Percentiles rank a stretch among this genome's conserved stretches.
Conservation (phyloP, 2,797 vertebrate genomes). For the Benthosema pterotum region DNA sequence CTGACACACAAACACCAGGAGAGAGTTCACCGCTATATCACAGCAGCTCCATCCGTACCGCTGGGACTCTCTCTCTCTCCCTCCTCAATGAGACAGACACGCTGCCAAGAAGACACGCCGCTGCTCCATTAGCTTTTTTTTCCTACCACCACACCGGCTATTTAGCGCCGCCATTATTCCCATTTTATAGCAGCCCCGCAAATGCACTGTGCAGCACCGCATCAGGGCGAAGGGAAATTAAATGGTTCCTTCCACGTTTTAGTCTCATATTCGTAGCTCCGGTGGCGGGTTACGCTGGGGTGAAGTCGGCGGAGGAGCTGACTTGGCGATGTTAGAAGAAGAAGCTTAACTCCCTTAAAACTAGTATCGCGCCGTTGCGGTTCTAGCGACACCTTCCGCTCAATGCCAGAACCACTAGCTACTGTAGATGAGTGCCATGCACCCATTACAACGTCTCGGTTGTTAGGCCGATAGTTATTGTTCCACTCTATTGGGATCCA, state of each 20-base stretch:
- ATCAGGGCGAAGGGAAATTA: no score
- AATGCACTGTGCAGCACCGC: no score
- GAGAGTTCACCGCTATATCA: slow-evolving; percentile 81
- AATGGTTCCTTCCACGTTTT: no score
- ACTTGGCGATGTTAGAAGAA: no score
- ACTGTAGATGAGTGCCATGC: no score
- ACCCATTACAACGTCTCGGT: no score
- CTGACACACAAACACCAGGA: slow-evolving; percentile 73
- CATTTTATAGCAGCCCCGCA: slow-evolving; percentile 49
- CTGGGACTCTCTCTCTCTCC: slow-evolving; percentile 65
- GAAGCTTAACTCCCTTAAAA: no score
- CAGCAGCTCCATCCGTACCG: slow-evolving; percentile 74
- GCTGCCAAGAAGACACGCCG: slow-evolving; percentile 61
- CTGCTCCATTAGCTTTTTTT: slow-evolving; percentile 69
- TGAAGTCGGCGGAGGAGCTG: slow-evolving; percentile 68
- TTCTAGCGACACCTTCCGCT: no score
- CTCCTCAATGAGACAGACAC: slow-evolving; percentile 52
- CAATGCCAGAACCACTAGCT: no score
- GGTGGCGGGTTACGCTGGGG: slow-evolving; percentile 48
- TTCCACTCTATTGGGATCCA: no score
- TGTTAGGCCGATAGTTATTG: no score
- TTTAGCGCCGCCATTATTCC: slow-evolving; percentile 59
- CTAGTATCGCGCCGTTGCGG: no score
- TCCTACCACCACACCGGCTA: slow-evolving; percentile 57
- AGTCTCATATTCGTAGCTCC: slow-evolving; percentile 54